Base-by-base conservation (phyloP, 2,888 invertebrate genomes). In the Thereva nobilitata region DNA sequence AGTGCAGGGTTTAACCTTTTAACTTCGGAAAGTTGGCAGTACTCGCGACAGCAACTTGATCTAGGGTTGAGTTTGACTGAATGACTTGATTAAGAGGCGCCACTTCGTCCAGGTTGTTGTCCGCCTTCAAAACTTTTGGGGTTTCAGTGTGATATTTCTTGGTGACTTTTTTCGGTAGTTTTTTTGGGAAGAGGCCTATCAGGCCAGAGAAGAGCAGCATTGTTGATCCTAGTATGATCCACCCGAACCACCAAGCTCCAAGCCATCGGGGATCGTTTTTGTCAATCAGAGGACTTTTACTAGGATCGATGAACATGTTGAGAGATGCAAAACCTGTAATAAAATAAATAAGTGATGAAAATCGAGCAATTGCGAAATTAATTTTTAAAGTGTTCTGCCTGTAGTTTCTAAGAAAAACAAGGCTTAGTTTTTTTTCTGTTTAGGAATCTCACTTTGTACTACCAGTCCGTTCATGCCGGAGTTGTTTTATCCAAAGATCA, bases 231-330 rank as follows among this genome's bases (percentile, higher is more conserved):
- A 82, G 70, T 41, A 85, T 80, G 35, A 84, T 82, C 86, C 86
- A 86, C 9, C 87, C 89, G n/a, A 89, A 79, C 90, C 90, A 90
- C 89, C 89, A 90, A 7, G 90, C 89, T 23, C 90, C 90, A 71
- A 81, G 77, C 89, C 89, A 90, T 71, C 89, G 80, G 2, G 89
- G 88, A 76, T 87, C 86, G 66, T 83, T 82, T 53, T 81, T 81
- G 53, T 82, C 82, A 41, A 87, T 87, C 6, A 86, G 75, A 0
- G 87, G 87, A 6, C 85, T 86, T 54, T 86, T 80, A 1, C 77
- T 79, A 0, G 87, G 86, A 74, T 86, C 86, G 64, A 88, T 86
- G 73, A 85, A 88, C 1, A 84, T 74, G 71, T 83, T 85, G 4
- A 87, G 75, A 5, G 84, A 83, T 2, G 78, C 42, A 56, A 72